Conservation (phyloP, 1,140 invertebrate genomes). For the Thalassaphorura encarpata region DNA sequence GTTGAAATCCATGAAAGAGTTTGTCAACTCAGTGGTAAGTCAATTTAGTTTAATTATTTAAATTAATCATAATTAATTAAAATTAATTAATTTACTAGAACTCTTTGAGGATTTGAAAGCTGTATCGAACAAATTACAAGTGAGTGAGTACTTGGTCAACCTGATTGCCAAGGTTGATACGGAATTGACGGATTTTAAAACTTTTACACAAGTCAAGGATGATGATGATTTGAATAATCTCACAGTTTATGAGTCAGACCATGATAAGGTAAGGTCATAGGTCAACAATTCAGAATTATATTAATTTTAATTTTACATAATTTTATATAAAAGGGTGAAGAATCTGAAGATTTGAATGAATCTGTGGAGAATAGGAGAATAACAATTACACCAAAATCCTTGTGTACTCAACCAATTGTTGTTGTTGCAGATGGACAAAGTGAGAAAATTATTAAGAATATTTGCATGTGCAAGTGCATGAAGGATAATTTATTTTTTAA, state of each 20-base stretch:
- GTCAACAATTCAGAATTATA: too few species aligned
- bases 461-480: too few species aligned
- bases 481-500: too few species aligned
- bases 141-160: slow-evolving; percentile 25
- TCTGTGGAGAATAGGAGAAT: too few species aligned
- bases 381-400: too few species aligned
- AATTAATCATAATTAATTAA: neutral
- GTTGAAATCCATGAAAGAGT: slow-evolving; percentile 21
- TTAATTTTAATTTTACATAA: too few species aligned
- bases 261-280: too few species aligned
- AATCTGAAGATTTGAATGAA: too few species aligned
- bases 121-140: slow-evolving; percentile 28
- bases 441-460: too few species aligned
- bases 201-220: slow-evolving; percentile 24
- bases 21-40: slow-evolving; percentile 23
- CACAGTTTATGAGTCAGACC: slow-evolving; percentile 15
- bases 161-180: slow-evolving; percentile 26
- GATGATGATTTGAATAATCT: slow-evolving; percentile 23
- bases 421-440: too few species aligned
- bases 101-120: slow-evolving; percentile 29
- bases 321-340: too few species aligned
- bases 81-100: slow-evolving; percentile 7
- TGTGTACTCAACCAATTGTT: too few species aligned
- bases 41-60: neutral
- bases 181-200: slow-evolving; percentile 27